Conservation (phyloP, 2,888 invertebrate species). For the Pheosia gnoma region DNA sequence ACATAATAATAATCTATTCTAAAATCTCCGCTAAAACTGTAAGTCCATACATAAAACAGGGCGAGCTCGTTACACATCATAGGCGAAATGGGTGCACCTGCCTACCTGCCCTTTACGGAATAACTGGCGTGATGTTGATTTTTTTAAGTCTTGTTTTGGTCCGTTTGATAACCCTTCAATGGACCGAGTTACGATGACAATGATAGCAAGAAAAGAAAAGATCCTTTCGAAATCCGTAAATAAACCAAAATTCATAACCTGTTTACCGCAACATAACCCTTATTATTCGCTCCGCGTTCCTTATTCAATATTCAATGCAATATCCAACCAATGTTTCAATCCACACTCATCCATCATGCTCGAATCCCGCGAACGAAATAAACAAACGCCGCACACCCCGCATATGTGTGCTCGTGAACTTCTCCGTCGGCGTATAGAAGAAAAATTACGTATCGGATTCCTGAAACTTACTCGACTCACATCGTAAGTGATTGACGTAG, state of each 20-base stretch:
- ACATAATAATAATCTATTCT: background rate
- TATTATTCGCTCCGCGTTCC: slow-evolving; percentile 13
- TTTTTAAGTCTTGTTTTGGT: too few relatives aligned
- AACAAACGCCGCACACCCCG: slow-evolving; percentile 15
- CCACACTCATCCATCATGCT: slow-evolving; percentile 20
- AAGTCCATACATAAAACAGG: background rate
- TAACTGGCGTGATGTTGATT: too few relatives aligned
- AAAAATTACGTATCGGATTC: background rate
- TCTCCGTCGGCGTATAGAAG: slow-evolving; percentile 14
- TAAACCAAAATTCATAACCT: background rate
- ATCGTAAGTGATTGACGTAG: background rate
- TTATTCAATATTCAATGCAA: slow-evolving; percentile 19
- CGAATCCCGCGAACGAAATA: slow-evolving; percentile 21
- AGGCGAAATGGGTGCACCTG: background rate
- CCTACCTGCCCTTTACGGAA: too few relatives aligned
- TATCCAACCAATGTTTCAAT: slow-evolving; percentile 17
- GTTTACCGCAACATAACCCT: slow-evolving; percentile 1
- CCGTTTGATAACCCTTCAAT: too few relatives aligned
- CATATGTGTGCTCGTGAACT: slow-evolving; percentile 19
- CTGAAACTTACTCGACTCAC: background rate
- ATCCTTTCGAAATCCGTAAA: background rate
- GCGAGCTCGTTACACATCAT: background rate
- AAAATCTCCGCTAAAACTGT: background rate
- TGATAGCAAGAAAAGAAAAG: too few relatives aligned
- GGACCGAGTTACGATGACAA: too few relatives aligned